Conservation (phyloP, 1,140 invertebrate species). For the Nasonia vitripennis region DNA sequence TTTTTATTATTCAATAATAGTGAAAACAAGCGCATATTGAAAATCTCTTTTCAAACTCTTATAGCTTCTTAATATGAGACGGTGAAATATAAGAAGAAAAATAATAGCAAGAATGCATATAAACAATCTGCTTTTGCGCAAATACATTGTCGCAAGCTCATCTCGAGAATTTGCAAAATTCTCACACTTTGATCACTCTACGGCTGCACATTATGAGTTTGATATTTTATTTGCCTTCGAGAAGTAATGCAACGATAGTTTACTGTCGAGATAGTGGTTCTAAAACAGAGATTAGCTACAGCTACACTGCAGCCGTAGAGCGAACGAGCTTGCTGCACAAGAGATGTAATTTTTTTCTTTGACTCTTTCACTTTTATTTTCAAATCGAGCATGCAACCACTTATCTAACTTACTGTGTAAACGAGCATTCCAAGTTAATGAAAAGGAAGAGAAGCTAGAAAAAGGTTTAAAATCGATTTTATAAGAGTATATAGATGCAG, state of each 20-base stretch:
- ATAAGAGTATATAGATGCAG: constrained; percentile 38
- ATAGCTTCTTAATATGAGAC: constrained; percentile 3
- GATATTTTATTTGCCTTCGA: neutral
- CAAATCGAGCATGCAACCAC: constrained; percentile 51
- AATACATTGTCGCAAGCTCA: neutral
- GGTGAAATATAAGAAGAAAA: neutral
- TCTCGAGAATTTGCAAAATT: neutral
- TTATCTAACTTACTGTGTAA: constrained; percentile 54
- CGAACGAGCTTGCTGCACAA: neutral
- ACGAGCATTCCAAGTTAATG: constrained; percentile 60
- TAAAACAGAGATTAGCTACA: neutral
- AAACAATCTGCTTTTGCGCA: constrained; percentile 7
- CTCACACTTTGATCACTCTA: neutral
- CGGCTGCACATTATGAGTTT: neutral
- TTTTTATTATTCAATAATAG: constrained; percentile 15
- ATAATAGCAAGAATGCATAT: neutral
- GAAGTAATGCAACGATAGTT: neutral
- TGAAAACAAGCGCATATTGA: constrained; percentile 12
- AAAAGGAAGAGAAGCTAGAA: constrained; percentile 45
- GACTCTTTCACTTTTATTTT: constrained; percentile 12
- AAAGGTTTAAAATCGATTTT: constrained; percentile 52
- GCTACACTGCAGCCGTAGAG: neutral
- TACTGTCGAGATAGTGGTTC: neutral
- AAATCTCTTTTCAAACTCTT: constrained; percentile 3
- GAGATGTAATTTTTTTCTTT: neutral